A percentile compares a stretch with the other conserved stretches of the same genome.
These are phyloP conservation scores for Labroides dimidiatus DNA, from an alignment of 2,797 vertebrate species.

Conservation along the genomic window DNA sequence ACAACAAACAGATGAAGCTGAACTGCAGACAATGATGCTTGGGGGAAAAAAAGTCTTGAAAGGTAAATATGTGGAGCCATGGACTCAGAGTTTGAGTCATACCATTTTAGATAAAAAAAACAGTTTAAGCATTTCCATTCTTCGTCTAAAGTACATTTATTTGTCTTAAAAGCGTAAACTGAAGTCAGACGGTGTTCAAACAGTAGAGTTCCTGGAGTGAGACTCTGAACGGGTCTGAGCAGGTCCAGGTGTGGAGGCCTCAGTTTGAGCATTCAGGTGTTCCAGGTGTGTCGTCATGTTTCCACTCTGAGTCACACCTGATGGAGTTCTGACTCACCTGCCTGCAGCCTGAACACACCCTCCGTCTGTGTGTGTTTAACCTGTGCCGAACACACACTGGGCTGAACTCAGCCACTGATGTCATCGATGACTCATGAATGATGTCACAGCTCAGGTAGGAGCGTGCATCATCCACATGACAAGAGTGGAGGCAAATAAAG, in stretches of 20 bases:
- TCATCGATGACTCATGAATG: conserved; percentile 35
- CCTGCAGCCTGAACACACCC: background rate
- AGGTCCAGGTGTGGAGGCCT: background rate
- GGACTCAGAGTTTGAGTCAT: too few relatives aligned
- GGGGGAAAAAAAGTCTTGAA: too few relatives aligned
- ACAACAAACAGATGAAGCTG: background rate
- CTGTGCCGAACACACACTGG: background rate
- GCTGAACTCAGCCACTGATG: conserved; percentile 4
- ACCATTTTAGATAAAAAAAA: too few relatives aligned
- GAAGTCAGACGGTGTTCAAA: too few relatives aligned
- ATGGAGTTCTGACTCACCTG: conserved; percentile 15
- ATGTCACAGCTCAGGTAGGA: conserved; percentile 3
- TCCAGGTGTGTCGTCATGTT: too few relatives aligned
- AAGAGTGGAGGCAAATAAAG: too few relatives aligned
- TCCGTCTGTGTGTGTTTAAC: background rate
- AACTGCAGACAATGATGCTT: too few relatives aligned
- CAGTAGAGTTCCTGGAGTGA: background rate
- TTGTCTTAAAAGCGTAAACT: too few relatives aligned
- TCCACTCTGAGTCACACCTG: background rate
- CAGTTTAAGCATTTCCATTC: too few relatives aligned
- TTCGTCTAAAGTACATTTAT: too few relatives aligned
- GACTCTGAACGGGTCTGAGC: background rate
- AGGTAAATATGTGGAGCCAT: too few relatives aligned
- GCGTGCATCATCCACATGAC: background rate
- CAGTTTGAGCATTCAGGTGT: too few relatives aligned